A percentile compares a stretch with the other conserved stretches of the same genome.
These are phyloP conservation scores for Anaspis maculata DNA, from an alignment of 2,888 invertebrate genomes.

Conservation along the genomic window DNA sequence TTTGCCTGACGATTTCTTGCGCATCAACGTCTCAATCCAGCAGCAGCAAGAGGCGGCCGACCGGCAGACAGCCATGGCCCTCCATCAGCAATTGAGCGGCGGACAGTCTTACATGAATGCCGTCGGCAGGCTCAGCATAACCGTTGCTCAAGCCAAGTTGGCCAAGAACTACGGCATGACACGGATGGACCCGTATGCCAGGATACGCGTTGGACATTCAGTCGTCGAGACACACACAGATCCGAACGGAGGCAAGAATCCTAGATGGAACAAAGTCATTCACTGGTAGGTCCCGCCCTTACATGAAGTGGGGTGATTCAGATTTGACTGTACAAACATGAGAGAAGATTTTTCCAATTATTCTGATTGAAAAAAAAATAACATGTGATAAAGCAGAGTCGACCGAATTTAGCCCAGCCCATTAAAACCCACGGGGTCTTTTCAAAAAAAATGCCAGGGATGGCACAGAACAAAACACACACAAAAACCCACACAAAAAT, in stretches of 20 bases:
- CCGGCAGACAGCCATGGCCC: conserved; percentile 65
- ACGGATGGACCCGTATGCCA: conserved; percentile 93
- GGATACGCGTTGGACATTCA: conserved; percentile 85
- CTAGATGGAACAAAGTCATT: conserved; percentile 92
- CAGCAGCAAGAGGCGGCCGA: conserved; percentile 68
- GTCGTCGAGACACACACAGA: conserved; percentile 95
- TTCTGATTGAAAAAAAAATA: too few species aligned
- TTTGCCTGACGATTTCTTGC: conserved; percentile 69
- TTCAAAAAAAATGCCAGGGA: too few species aligned
- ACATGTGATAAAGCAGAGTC: too few species aligned
- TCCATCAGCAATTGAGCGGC: conserved; percentile 58
- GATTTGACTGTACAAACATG: too few species aligned
- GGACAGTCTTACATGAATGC: conserved; percentile 42
- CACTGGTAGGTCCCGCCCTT: conserved; percentile 67
- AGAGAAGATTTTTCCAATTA: too few species aligned
- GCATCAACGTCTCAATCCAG: conserved; percentile 48
- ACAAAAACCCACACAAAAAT: too few species aligned
- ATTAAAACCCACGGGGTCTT: too few species aligned
- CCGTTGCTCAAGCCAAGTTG: conserved; percentile 83
- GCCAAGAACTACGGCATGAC: conserved; percentile 92
- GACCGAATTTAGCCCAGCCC: too few species aligned
- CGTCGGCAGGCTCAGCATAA: conserved; percentile 71
- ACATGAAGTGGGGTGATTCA: too few species aligned
- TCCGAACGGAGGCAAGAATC: conserved; percentile 89
- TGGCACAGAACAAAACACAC: too few species aligned